A percentile compares a stretch with the other conserved stretches of the same genome.
Conservation (phyloP, 2,797 vertebrate genomes). For the Ceyx erithaca region DNA sequence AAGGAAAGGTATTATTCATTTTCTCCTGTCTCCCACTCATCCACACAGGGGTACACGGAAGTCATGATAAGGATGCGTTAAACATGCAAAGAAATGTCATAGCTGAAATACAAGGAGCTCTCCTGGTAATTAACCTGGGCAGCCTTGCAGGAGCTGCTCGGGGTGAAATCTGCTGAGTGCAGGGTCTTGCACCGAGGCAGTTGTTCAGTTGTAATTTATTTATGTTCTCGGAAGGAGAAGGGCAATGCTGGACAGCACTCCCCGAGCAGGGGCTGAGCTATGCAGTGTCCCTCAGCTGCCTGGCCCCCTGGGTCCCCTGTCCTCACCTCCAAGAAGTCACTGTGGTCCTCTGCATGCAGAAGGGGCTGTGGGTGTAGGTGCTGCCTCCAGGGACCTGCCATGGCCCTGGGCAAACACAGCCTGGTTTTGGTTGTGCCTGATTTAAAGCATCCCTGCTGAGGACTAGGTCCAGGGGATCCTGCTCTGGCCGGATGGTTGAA, state of each 20-base stretch:
- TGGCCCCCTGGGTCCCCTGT: not conserved
- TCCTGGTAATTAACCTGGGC: constrained; percentile 5
- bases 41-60: not conserved
- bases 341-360: accelerated
- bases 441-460: not conserved
- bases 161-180: not conserved
- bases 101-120: not conserved
- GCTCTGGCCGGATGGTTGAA: too few relatives aligned
- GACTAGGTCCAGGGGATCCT: not conserved
- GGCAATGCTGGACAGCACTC: accelerated
- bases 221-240: not conserved
- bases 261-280: accelerated
- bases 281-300: accelerated
- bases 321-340: not conserved
- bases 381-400: accelerated
- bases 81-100: not conserved
- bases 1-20: not conserved
- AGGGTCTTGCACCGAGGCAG: not conserved
- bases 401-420: accelerated
- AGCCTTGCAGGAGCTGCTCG: not conserved
- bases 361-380: accelerated
- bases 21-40: constrained; percentile 9
- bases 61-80: not conserved
- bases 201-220: not conserved
- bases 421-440: not conserved